Evolutionary conservation across 2,888 invertebrate species (phyloP), one percentile per base, ranked within the genome.

Genomic region (Tipula confusa): DNA sequence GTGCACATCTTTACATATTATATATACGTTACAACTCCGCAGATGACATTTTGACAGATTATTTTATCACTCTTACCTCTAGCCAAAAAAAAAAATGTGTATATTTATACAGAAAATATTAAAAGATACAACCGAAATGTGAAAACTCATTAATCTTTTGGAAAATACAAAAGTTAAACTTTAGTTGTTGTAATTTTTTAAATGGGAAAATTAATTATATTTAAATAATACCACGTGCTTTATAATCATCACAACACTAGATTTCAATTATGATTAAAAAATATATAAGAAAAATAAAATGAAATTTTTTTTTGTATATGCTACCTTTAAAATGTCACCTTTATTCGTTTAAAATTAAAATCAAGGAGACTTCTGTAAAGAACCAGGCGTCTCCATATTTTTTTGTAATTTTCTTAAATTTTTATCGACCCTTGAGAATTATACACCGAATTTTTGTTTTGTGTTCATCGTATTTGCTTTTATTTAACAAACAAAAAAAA

Each of bases 11-110:
- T n/a, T 15, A 43, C 43, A 64, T 64, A 64, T 64, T 64, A 64
- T 64, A 18, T 33, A 33, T 18, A 18, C 18, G 13, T 9, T 24
- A 64, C 64, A 64, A 64, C 64, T 24, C 64, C 64, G n/a, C n/a
- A 64, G 64, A 64, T 64, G 64, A 64, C 64, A 64, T 64, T 64
- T 64, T 64, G 64, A 64, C 64, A 64, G 64, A 64, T 64, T 64
- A 64, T 24, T 64, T 64, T 64, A 64, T 64, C 64, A 64, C 64
- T 64, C 64, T 64, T 43, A 64, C 64, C 64, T 64, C 24, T 64
- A n/a, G 64, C 24, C 24, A 18, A 24, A 64, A 24, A 64, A 15
- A 43, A 15, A 3, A 15, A 64, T 64, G 24, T 64, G 24, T 24
- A 24, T 24, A 43, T 38, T 2, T 64, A 64, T 64, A 64, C 64